Base-by-base conservation (phyloP, 2,888 invertebrate species). In the Lithophane ornitopus region DNA sequence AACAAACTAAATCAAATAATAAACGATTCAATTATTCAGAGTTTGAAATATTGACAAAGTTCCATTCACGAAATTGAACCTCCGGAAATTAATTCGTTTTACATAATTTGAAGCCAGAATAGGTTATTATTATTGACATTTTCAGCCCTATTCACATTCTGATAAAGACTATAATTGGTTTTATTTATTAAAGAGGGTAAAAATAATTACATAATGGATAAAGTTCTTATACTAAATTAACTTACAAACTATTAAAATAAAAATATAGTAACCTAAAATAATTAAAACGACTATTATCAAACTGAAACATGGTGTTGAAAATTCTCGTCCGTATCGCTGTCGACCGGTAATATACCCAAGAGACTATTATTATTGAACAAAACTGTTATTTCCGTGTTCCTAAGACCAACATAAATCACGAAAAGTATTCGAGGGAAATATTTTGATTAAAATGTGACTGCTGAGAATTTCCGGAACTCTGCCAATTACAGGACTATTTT, bases 401-500 rank as follows among this genome's bases (percentile, higher is more conserved):
- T 44, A 52, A 26, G 46, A 39, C 3, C 22, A 39, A 69, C 44
- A 80, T 66, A 49, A 70, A 81, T 65, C 68, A 81, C 59, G 58
- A 58, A 65, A 58, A 70, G 70, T 74, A 81, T 85, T 81, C 22
- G 8, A 69, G 12, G 39, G 6, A 77, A 67, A 68, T 70, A 67
- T 66, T 71, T 70, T 58, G 49, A 77, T 41, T 67, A 67, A 76
- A 82, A 70, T 76, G 62, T 77, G 61, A 65, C 26, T 59, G 69
- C 49, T 54, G 14, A 59, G 70, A 44, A 77, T 72, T 70, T 67
- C 44, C 39, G 66, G 78, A 66, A 77, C 16, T 71, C 12, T 19
- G 59, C 70, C 70, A 82, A 85, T 85, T 77, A 85, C 66, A 39
- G 28, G 82, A 82, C 70, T 61, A 59, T 82, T 85, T 81, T 66